Percentiles rank a stretch among this genome's conserved stretches.
Evolutionary conservation across 2,888 invertebrate genomes (phyloP).

Genomic region (Pseudoips prasinana): DNA sequence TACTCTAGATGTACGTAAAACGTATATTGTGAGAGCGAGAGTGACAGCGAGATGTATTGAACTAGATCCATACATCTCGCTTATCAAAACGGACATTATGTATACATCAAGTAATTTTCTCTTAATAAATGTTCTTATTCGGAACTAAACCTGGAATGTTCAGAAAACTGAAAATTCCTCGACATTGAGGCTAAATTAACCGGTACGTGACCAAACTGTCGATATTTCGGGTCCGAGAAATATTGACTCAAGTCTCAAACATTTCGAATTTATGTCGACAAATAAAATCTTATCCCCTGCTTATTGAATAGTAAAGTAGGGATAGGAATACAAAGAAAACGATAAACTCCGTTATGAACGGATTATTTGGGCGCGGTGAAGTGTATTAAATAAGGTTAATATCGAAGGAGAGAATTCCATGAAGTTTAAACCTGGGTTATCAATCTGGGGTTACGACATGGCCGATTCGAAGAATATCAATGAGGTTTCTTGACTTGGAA

Average conservation of each 20-base stretch:
- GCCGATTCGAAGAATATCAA: too few relatives aligned
- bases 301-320: constrained; percentile 32
- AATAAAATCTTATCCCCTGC: constrained; percentile 33
- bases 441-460: too few relatives aligned
- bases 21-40: too few relatives aligned
- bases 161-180: constrained; percentile 8
- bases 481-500: too few relatives aligned
- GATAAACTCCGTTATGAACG: constrained; percentile 16
- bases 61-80: too few relatives aligned
- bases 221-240: constrained; percentile 39
- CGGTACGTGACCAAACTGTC: constrained; percentile 46
- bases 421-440: too few relatives aligned
- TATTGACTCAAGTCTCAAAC: constrained; percentile 37
- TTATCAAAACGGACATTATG: too few relatives aligned
- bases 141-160: too few relatives aligned
- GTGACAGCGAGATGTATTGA: too few relatives aligned
- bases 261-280: constrained; percentile 37
- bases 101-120: too few relatives aligned
- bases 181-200: constrained; percentile 47
- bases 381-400: background rate
- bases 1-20: too few relatives aligned
- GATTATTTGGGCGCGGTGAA: constrained; percentile 7
- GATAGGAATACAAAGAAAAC: constrained; percentile 15
- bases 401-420: background rate
- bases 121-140: too few relatives aligned